Evolutionary conservation across 2,888 invertebrate species (phyloP).

Genomic region (Pachycephus smyrnensis): DNA sequence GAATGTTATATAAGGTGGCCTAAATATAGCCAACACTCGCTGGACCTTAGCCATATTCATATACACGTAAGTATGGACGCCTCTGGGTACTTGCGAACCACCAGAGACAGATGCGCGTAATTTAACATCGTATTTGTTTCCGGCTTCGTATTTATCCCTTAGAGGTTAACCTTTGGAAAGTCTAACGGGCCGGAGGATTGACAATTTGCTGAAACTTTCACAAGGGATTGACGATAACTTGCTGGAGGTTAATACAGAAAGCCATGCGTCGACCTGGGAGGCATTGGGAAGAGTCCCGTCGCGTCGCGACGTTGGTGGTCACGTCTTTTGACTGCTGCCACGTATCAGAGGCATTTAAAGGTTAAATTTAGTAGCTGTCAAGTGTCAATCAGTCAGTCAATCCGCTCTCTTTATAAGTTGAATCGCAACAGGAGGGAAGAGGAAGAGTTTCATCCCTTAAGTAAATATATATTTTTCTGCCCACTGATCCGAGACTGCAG

Average conservation of each 20-base stretch:
- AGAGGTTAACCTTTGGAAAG: background rate
- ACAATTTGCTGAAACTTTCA: background rate
- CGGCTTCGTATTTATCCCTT: constrained; percentile 9
- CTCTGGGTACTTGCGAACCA: background rate
- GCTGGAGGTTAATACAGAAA: background rate
- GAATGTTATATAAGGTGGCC: constrained; percentile 52
- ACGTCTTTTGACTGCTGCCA: constrained; percentile 11
- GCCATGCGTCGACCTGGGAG: background rate
- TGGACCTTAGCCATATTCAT: constrained; percentile 55
- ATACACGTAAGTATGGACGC: constrained; percentile 28
- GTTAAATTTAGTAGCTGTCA: constrained; percentile 39
- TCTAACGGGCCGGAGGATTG: background rate
- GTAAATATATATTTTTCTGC: background rate
- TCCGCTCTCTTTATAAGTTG: background rate
- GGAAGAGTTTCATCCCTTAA: background rate
- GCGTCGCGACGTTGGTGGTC: background rate
- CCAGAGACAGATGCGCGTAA: constrained; percentile 20
- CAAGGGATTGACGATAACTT: background rate
- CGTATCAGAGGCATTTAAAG: constrained; percentile 27
- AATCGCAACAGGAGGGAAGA: background rate
- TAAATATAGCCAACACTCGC: constrained; percentile 56
- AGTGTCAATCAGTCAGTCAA: background rate
- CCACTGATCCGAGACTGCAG: background rate
- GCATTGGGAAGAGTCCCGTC: background rate
- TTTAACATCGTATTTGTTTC: constrained; percentile 26